Evolutionary conservation across 2,888 invertebrate genomes (phyloP).

Genomic region (Troides oblongomaculatus): DNA sequence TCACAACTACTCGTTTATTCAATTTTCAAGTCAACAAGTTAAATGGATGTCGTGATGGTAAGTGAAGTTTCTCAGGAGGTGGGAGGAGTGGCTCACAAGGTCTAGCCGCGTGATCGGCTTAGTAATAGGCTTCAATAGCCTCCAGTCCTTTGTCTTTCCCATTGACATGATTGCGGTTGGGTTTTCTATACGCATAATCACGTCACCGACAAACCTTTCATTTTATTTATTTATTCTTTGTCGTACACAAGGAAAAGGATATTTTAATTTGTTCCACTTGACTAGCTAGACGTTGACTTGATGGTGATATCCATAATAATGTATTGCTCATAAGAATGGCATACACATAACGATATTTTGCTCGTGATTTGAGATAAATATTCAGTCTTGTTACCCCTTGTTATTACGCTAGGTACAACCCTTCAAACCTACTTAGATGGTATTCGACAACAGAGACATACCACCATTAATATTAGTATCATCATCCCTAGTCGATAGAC

Average conservation of each 20-base stretch:
- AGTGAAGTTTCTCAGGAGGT: conserved; percentile 43
- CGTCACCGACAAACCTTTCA: conserved; percentile 2
- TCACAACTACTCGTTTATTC: neutral
- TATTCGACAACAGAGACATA: too few species aligned
- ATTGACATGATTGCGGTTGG: conserved; percentile 27
- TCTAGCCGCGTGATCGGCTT: conserved; percentile 49
- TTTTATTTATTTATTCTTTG: neutral
- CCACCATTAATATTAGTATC: too few species aligned
- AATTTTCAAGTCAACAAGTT: conserved; percentile 10
- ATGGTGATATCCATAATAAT: too few species aligned
- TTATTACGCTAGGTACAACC: too few species aligned
- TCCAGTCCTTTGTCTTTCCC: conserved; percentile 44
- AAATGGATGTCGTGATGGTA: conserved; percentile 30
- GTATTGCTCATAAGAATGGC: too few species aligned
- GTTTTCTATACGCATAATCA: conserved; percentile 36
- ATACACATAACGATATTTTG: too few species aligned
- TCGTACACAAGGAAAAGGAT: neutral
- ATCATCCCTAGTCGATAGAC: too few species aligned
- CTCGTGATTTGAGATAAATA: too few species aligned
- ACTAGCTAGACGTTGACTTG: too few species aligned
- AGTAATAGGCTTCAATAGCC: conserved; percentile 42
- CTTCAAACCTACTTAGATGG: too few species aligned
- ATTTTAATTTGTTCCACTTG: too few species aligned
- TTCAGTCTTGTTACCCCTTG: too few species aligned
- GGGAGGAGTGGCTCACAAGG: conserved; percentile 28